phyloP scores from a whole-genome alignment of 2,113 vertebrate genomes.

The Speoplatyrhinus poulsoni region DNA sequence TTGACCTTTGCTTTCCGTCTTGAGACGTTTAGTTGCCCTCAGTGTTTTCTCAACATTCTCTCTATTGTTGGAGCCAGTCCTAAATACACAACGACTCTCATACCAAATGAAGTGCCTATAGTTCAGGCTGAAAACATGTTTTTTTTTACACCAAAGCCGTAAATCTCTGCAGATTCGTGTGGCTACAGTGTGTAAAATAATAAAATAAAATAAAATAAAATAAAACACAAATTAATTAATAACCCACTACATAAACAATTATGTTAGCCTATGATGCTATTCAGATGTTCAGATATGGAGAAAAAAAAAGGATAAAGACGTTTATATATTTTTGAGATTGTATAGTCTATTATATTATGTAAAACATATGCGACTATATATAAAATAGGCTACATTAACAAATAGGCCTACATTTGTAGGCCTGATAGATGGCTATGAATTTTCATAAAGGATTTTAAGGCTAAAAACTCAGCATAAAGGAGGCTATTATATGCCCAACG shows the following conservation, averaged over 20 bases:
- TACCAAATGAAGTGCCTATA: constrained; percentile 12
- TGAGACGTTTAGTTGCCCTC: constrained; percentile 59
- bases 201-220: too few species aligned
- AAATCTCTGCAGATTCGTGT: neutral
- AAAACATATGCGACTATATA: too few species aligned
- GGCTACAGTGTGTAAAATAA: too few species aligned
- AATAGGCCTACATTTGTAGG: neutral
- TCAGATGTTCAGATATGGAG: too few species aligned
- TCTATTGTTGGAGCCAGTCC: constrained; percentile 42
- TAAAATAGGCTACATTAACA: neutral
- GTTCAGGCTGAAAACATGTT: constrained; percentile 23
- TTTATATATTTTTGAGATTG: too few species aligned
- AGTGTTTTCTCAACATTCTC: constrained; percentile 40
- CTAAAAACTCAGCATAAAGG: constrained; percentile 3
- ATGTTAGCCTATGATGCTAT: too few species aligned
- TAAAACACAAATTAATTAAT: too few species aligned
- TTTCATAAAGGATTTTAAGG: neutral
- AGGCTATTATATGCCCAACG: neutral
- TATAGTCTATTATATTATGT: too few species aligned
- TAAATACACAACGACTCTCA: neutral
- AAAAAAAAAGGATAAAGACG: too few species aligned
- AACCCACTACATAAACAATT: too few species aligned
- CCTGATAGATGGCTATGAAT: neutral
- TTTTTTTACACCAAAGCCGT: constrained; percentile 19
- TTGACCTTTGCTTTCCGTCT: constrained; percentile 69